Base-by-base conservation (phyloP, 1,140 invertebrate genomes). In the Cyclargus thomasi region DNA sequence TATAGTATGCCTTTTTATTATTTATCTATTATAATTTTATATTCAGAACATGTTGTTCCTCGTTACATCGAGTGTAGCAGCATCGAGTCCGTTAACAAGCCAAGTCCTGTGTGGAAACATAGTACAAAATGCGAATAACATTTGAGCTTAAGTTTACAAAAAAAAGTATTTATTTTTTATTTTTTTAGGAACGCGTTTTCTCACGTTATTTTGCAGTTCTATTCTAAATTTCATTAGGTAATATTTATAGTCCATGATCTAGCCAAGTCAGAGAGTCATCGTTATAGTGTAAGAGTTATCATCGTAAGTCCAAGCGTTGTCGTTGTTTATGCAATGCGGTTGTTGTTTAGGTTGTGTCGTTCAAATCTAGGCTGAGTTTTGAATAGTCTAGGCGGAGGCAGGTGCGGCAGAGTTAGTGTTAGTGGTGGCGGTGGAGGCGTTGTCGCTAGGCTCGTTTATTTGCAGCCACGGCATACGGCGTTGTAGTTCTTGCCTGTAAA, bases 401-500 rank as follows among this genome's bases (percentile, higher is more conserved):
- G 85, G 73, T 1, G 86, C 79, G 0, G 84, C 71, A 5, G 86
- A 78, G 62, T 80, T 81, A 0, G 79, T 81, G 0, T 86, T 83
- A 55, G 72, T 78, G 0, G 88, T 91, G 5, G 79, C 77, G 1
- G 83, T 85, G 0, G 90, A 91, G 0, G 73, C 75, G 2, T 79
- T 88, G 64, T 91, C 90, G 47, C 83, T 80, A 1, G 90, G 88
- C 68, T 91, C 90, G 64, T 89, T 78, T 65, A 91, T 91, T 73
- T 91, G 90, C n/a, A 91, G 80, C 90, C 90, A 91, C 14, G 90
- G 90, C 81, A 91, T 86, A 29, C 88, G 85, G 21, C 78, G 79
- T 67, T 91, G 90, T 16, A 91, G 77, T 70, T 91, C 90, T 81
- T 90, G 89, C 65, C 90, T 91, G 65, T n/a, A 79, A 81, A 67